phyloP scores from a whole-genome alignment of 2,797 vertebrate species.

The Chelidonichthys spinosus region DNA sequence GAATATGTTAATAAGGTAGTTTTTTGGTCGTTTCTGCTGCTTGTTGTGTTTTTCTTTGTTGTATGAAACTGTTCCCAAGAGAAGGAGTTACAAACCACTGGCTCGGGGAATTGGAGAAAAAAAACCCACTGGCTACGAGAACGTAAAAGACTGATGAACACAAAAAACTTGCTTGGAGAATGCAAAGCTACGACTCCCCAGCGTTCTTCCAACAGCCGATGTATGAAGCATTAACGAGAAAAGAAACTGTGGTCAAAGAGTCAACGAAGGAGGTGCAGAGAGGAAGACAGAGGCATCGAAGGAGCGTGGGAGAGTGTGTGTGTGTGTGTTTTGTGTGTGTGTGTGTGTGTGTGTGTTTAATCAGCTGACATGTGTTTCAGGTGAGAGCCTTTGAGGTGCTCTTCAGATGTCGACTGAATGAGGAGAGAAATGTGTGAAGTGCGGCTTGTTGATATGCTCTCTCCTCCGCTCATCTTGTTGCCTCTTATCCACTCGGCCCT shows the following conservation, averaged over 20 bases:
- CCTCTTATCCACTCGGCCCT: conserved; percentile 60
- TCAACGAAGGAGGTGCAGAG: background rate
- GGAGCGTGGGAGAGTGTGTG: conserved; percentile 6
- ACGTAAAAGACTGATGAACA: conserved; percentile 32
- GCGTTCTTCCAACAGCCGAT: conserved; percentile 18
- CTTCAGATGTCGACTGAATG: conserved; percentile 58
- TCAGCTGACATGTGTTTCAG: conserved; percentile 59
- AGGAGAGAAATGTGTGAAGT: conserved; percentile 62
- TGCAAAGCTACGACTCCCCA: conserved; percentile 5
- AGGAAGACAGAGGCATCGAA: background rate
- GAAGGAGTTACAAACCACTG: conserved; percentile 38
- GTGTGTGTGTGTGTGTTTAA: conserved; percentile 3
- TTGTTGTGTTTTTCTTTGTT: conserved; percentile 12
- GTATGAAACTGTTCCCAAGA: background rate
- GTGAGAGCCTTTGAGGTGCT: conserved; percentile 63
- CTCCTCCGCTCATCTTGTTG: conserved; percentile 32
- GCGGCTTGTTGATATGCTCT: conserved; percentile 69
- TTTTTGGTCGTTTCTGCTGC: background rate
- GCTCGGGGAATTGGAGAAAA: conserved; percentile 32
- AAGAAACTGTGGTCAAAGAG: conserved; percentile 28
- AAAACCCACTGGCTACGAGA: conserved; percentile 36
- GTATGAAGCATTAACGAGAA: conserved; percentile 27
- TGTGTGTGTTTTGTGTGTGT: conserved; percentile 9
- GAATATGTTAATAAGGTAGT: background rate
- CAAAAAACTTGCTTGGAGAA: conserved; percentile 25